phyloP scores from a whole-genome alignment of 1,140 invertebrate genomes.

The Lysiphlebus fabarum region DNA sequence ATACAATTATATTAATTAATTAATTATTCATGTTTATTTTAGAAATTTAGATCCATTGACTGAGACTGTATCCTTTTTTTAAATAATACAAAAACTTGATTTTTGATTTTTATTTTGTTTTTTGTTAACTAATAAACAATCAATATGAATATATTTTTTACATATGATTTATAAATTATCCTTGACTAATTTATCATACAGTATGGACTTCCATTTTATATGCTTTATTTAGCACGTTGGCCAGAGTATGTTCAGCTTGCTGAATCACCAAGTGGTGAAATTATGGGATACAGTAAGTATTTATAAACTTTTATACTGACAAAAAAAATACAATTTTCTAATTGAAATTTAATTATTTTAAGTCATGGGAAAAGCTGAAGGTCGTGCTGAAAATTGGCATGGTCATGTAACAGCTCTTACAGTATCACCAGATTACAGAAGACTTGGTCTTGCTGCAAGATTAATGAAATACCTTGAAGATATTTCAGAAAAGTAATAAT shows the following conservation, averaged over 20 bases:
- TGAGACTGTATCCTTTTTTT: conserved; percentile 79
- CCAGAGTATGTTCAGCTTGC: conserved; percentile 98
- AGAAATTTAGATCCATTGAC: conserved; percentile 95
- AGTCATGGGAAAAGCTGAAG: conserved; percentile 99
- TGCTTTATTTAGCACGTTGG: conserved; percentile 97
- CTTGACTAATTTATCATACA: conserved; percentile 41
- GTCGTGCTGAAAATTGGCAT: conserved; percentile 93
- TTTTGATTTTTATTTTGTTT: too few species aligned
- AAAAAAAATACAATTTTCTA: conserved; percentile 12
- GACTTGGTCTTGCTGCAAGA: conserved; percentile 86
- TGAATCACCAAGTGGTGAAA: conserved; percentile 89
- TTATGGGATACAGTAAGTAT: conserved; percentile 97
- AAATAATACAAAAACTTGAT: not conserved
- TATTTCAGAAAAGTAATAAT: conserved; percentile 85
- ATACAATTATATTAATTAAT: not conserved
- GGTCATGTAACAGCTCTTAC: conserved; percentile 97
- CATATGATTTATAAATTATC: too few species aligned
- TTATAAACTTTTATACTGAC: not conserved
- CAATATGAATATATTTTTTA: conserved; percentile 3
- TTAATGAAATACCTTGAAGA: conserved; percentile 96
- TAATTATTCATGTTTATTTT: conserved; percentile 48
- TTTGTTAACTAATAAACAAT: not conserved
- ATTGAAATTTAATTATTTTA: too few species aligned
- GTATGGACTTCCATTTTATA: conserved; percentile 96
- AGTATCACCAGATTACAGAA: conserved; percentile 90